phyloP scores from a whole-genome alignment of 92 coral and sea anemone genomes.

The Parazoanthus darwini region DNA sequence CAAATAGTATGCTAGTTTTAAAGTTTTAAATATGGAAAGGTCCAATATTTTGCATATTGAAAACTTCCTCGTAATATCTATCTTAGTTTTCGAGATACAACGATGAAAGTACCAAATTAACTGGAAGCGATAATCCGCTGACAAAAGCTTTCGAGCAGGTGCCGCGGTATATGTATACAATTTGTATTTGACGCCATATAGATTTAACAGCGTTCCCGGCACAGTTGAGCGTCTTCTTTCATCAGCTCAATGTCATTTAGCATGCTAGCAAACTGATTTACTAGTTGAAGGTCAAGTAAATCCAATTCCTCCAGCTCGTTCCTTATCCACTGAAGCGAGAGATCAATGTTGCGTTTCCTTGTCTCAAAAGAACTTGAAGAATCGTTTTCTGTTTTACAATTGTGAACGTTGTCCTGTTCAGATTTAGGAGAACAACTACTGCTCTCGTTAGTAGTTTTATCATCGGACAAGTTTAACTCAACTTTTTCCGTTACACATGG shows the following conservation, averaged over 20 bases:
- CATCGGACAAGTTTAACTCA: not conserved
- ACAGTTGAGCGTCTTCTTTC: too few relatives aligned
- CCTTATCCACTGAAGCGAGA: conserved; percentile 57
- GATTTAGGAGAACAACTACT: not conserved
- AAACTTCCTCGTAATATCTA: too few relatives aligned
- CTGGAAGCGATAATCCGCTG: too few relatives aligned
- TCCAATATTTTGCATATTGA: too few relatives aligned
- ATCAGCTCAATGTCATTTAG: conserved; percentile 12
- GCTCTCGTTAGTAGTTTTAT: not conserved
- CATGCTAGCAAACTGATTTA: conserved; percentile 19
- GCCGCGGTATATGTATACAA: too few relatives aligned
- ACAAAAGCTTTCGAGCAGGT: too few relatives aligned
- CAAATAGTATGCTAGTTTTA: too few relatives aligned
- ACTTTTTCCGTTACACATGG: not conserved
- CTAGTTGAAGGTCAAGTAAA: conserved; percentile 26
- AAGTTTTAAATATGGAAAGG: too few relatives aligned
- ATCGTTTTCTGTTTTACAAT: not conserved
- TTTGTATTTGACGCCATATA: too few relatives aligned
- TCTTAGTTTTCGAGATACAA: too few relatives aligned
- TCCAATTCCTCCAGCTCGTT: conserved; percentile 52
- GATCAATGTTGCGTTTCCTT: conserved; percentile 56
- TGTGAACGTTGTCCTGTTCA: not conserved
- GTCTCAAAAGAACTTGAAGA: conserved; percentile 24
- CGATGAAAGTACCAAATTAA: too few relatives aligned
- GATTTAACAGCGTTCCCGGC: too few relatives aligned